These are phyloP conservation scores for Argyrosomus japonicus DNA, from an alignment of 2,113 vertebrate species.

Conservation along the genomic window DNA sequence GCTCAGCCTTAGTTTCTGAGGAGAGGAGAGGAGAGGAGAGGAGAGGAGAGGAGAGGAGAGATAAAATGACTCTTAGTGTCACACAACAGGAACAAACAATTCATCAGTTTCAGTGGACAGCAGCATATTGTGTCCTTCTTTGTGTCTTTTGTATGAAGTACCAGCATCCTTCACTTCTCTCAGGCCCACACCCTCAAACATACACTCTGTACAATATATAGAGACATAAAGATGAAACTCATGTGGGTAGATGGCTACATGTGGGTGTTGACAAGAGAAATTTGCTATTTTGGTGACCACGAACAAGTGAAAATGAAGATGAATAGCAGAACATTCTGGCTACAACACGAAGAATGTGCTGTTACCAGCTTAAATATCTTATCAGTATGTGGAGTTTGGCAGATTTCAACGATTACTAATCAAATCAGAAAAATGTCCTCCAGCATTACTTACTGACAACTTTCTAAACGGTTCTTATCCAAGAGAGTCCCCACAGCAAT, in stretches of 20 bases:
- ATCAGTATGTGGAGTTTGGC: not conserved
- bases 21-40: slow-evolving; percentile 45
- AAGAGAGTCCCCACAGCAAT: not conserved
- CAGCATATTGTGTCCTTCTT: not conserved
- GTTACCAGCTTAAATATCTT: not conserved
- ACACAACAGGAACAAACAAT: slow-evolving; percentile 28
- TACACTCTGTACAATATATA: not conserved
- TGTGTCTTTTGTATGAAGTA: not conserved
- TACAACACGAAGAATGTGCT: not conserved
- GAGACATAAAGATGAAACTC: not conserved
- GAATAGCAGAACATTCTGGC: not conserved
- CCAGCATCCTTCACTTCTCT: slow-evolving; percentile 8
- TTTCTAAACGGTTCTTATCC: slow-evolving; percentile 7
- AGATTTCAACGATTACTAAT: not conserved
- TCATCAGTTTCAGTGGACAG: slow-evolving; percentile 32
- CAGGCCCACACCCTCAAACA: not conserved
- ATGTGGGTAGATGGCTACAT: slow-evolving; percentile 6
- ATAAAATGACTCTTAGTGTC: slow-evolving; percentile 10
- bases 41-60: slow-evolving; percentile 18
- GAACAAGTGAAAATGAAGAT: not conserved
- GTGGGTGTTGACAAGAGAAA: slow-evolving; percentile 21
- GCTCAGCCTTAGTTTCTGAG: slow-evolving; percentile 93
- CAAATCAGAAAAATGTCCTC: not conserved
- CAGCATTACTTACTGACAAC: not conserved
- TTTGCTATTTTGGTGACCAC: slow-evolving; percentile 18